These are phyloP conservation scores for Paratilapia polleni DNA, from an alignment of 2,113 vertebrate genomes.

Conservation along the genomic window DNA sequence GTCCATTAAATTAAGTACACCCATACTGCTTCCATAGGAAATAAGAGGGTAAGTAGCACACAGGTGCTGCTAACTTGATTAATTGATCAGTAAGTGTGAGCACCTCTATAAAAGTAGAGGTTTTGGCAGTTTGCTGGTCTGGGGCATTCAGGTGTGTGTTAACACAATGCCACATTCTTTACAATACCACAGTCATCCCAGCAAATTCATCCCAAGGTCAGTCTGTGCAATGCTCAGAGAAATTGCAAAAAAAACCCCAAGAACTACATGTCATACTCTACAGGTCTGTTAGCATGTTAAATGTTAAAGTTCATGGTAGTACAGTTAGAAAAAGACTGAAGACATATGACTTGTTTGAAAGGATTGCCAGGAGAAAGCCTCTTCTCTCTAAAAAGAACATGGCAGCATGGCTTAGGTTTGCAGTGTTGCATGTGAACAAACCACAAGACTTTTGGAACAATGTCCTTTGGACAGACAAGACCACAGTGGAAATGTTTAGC, in stretches of 20 bases:
- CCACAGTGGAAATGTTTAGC: background rate
- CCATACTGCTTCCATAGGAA: background rate
- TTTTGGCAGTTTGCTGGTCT: background rate
- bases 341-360: background rate
- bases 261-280: background rate
- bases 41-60: background rate
- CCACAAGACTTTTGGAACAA: background rate
- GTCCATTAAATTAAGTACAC: background rate
- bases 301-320: background rate
- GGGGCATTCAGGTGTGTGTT: background rate
- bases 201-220: background rate
- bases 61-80: background rate
- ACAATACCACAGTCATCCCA: fast-evolving
- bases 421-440: background rate
- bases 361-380: background rate
- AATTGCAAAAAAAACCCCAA: background rate
- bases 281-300: no score
- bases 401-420: background rate
- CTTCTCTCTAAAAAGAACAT: background rate
- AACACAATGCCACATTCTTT: background rate
- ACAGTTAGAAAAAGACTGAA: background rate
- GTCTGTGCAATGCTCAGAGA: background rate
- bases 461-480: background rate
- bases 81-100: background rate
- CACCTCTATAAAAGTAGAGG: background rate